A percentile compares a stretch with the other conserved stretches of the same genome.
Conservation (phyloP, 2,113 vertebrate species). For the Malurus alboscapulatus region DNA sequence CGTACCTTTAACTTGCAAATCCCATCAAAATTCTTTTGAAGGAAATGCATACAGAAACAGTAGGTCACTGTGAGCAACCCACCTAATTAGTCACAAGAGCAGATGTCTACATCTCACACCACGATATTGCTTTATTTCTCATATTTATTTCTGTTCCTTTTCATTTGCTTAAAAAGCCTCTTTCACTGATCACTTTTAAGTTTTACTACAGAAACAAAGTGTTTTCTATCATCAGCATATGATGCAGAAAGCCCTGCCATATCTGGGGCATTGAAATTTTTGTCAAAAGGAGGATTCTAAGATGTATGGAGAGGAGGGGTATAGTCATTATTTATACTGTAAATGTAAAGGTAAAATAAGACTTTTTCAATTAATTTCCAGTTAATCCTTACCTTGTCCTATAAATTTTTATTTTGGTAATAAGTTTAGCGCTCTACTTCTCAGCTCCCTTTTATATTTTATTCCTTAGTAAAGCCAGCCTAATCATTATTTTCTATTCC, state of each 20-base stretch:
- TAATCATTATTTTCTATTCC: neutral
- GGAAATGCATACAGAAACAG: neutral
- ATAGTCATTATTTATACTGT: neutral
- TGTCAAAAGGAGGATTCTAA: neutral
- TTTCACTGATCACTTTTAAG: neutral
- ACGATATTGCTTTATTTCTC: neutral
- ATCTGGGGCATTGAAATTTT: neutral
- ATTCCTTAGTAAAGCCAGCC: neutral
- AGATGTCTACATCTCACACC: neutral
- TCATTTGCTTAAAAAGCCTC: neutral
- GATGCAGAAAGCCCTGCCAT: neutral
- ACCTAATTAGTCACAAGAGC: neutral
- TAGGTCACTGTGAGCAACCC: neutral
- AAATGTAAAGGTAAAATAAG: neutral
- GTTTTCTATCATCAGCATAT: neutral
- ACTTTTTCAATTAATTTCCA: neutral
- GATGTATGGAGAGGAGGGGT: accelerated
- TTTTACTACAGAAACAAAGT: neutral
- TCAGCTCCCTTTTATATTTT: neutral
- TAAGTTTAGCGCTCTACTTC: neutral
- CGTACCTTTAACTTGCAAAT: neutral
- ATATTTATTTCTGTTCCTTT: neutral
- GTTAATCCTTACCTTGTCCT: neutral
- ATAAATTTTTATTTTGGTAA: neutral
- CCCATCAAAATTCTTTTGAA: neutral